These are phyloP conservation scores for Stegostoma tigrinum DNA, from an alignment of 2,113 vertebrate genomes.

Conservation along the genomic window DNA sequence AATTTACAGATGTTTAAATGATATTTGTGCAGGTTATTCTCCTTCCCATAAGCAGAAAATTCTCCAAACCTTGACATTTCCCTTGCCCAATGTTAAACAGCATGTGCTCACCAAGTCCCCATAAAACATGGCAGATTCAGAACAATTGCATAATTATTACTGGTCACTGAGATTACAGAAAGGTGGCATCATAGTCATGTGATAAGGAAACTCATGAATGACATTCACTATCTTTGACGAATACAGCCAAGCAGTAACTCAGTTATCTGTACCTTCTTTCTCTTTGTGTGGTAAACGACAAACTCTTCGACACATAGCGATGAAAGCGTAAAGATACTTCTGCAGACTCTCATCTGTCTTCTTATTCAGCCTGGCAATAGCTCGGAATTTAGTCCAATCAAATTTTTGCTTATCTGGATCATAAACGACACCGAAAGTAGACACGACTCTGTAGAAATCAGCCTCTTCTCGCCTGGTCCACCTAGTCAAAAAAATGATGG, in stretches of 20 bases:
- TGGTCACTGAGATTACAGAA: not conserved
- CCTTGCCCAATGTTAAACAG: not conserved
- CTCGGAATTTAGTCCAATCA: constrained; percentile 97
- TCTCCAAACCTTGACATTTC: not conserved
- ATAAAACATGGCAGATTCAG: not conserved
- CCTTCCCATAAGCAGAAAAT: not conserved
- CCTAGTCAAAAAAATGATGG: constrained; percentile 49
- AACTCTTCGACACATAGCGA: constrained; percentile 91
- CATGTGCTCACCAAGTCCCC: not conserved
- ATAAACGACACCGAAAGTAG: constrained; percentile 94
- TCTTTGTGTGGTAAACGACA: constrained; percentile 86
- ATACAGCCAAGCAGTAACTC: not conserved
- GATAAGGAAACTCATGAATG: not conserved
- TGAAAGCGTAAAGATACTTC: constrained; percentile 90
- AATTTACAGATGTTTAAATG: not conserved
- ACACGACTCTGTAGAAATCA: constrained; percentile 95
- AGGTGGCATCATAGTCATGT: not conserved
- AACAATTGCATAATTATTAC: not conserved
- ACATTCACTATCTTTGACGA: not conserved
- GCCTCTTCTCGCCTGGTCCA: constrained; percentile 98
- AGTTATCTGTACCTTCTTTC: constrained; percentile 61
- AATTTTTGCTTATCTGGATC: constrained; percentile 82
- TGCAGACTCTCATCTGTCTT: constrained; percentile 94
- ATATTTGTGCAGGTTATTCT: not conserved
- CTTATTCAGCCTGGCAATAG: constrained; percentile 94